Evolutionary conservation across 2,888 invertebrate genomes (phyloP), one percentile per base, ranked within the genome.

Genomic region (Apoda limacodes): DNA sequence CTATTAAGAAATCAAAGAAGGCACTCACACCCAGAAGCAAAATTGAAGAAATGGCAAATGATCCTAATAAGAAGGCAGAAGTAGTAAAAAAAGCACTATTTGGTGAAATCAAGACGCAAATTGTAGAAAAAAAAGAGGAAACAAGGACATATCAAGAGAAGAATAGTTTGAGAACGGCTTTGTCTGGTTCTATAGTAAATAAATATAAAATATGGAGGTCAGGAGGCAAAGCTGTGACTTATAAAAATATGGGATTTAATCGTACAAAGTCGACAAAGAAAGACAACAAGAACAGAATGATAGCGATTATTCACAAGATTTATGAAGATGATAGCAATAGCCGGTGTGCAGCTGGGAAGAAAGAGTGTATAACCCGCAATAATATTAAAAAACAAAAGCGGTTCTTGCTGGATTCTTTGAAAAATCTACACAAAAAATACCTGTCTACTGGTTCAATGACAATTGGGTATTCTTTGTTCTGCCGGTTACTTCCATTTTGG

Each of bases 401-500:
- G n/a, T n/a, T n/a, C n/a, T n/a, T n/a, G n/a, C n/a, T n/a, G n/a
- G n/a, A n/a, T 12, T 26, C 26, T 13, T 13, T 32, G 11, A 25
- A 9, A 26, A 32, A 32, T 21, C 22, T 32, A 12, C 26, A 32
- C 11, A 32, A 32, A 32, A 22, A 32, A 32, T 26, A 26, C n/a
- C n/a, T n/a, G n/a, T n/a, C n/a, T n/a, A n/a, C n/a, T n/a, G n/a
- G n/a, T 20, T 26, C 22, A 22, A 32, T 21, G 21, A 9, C 32
- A 23, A 22, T 4, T 26, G 22, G 22, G n/a, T 13, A 22, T 5
- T 7, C 20, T 13, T 19, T 26, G 25, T 11, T 12, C 25, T 26
- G n/a, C n/a, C n/a, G 34, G 34, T 33, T 37, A 11, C 37, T 29
- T 28, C 37, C 31, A 23, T 34, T 34, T 34, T 34, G 34, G 37